Conservation (phyloP, 2,888 invertebrate species). For the Dinocampus coccinellae region DNA sequence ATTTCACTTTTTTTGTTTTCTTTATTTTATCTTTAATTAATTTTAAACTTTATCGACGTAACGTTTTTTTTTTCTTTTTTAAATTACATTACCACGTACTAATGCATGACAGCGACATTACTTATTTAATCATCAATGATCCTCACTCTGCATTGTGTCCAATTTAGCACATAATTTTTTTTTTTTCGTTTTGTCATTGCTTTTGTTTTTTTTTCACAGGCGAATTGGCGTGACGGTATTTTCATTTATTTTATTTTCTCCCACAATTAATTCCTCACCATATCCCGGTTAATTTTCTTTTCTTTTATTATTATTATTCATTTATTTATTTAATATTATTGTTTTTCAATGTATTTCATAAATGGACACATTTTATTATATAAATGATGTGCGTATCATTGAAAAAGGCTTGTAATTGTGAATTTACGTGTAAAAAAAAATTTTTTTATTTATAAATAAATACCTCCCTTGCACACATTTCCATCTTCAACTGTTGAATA, state of each 20-base stretch:
- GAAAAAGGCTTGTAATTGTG: not conserved
- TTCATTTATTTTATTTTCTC: constrained; percentile 1
- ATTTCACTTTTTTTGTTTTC: constrained; percentile 50
- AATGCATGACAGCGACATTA: constrained; percentile 57
- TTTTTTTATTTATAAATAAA: constrained; percentile 8
- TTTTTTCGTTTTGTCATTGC: not conserved
- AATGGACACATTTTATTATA: not conserved
- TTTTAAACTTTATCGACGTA: constrained; percentile 58
- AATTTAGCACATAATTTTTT: not conserved
- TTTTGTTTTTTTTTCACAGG: not conserved
- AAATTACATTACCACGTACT: constrained; percentile 62
- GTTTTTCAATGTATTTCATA: not conserved
- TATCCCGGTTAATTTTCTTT: not conserved
- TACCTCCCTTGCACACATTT: not conserved
- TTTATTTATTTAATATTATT: no score
- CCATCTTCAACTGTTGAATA: not conserved
- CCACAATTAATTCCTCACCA: not conserved
- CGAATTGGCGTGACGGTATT: constrained; percentile 14
- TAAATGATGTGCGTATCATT: constrained; percentile 22
- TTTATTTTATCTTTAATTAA: constrained; percentile 56
- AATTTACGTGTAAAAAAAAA: constrained; percentile 18
- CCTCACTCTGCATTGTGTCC: constrained; percentile 6
- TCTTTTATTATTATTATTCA: no score
- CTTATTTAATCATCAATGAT: constrained; percentile 43
- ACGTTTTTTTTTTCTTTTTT: constrained; percentile 45